phyloP scores from a whole-genome alignment of 2,113 vertebrate genomes.

The Dipodomys ordii region DNA sequence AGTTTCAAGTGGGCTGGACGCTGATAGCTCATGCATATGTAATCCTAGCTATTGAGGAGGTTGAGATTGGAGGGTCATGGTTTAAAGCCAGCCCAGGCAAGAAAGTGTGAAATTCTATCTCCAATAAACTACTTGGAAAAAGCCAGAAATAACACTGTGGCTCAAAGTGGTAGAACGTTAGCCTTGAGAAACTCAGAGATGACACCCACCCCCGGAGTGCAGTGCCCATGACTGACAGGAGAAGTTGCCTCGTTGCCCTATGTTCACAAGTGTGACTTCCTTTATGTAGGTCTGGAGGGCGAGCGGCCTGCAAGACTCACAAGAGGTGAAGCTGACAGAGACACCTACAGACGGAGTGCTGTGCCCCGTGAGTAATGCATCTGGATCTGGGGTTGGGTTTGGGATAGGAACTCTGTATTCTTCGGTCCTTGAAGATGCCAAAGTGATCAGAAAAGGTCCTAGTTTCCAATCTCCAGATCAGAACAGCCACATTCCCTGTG shows the following conservation, averaged over 20 bases:
- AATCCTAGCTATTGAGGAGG: no score
- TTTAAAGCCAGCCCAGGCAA: no score
- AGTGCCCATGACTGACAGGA: no score
- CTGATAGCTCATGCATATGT: no score
- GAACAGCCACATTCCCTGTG: background rate
- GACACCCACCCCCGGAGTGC: no score
- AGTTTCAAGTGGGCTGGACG: no score
- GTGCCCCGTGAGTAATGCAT: slow-evolving; percentile 91
- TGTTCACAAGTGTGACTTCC: background rate
- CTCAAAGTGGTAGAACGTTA: no score
- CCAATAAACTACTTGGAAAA: no score
- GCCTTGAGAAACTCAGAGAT: no score
- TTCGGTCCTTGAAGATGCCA: background rate
- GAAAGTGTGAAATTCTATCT: no score
- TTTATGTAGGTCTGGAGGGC: slow-evolving; percentile 94
- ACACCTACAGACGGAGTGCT: slow-evolving; percentile 96
- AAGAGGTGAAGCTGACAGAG: slow-evolving; percentile 96
- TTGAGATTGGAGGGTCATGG: no score
- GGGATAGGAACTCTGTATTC: background rate
- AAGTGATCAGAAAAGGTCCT: background rate
- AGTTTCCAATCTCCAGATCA: background rate
- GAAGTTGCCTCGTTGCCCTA: background rate
- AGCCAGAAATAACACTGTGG: no score
- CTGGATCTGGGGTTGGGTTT: fast-evolving
- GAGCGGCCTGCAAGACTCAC: slow-evolving; percentile 96